These are phyloP conservation scores for Sander lucioperca DNA, from an alignment of 2,113 vertebrate genomes.

Conservation along the genomic window DNA sequence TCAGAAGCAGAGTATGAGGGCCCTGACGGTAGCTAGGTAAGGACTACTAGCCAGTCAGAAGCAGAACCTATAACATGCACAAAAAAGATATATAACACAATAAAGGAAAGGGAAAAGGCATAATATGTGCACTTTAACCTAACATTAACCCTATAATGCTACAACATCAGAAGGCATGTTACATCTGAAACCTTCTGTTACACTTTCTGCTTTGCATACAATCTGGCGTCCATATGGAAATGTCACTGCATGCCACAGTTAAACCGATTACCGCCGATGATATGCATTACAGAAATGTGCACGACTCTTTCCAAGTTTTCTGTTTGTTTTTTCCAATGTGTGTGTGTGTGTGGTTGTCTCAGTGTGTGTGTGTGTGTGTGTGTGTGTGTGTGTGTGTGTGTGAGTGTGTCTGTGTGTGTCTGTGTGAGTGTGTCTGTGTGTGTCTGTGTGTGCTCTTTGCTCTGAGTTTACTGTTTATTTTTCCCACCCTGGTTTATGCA, in stretches of 20 bases:
- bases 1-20: too few species aligned
- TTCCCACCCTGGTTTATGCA: constrained; percentile 11
- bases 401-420: background rate
- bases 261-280: constrained; percentile 16
- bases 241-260: constrained; percentile 22
- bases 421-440: background rate
- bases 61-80: too few species aligned
- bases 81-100: too few species aligned
- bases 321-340: background rate
- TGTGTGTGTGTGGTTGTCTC: background rate
- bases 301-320: background rate
- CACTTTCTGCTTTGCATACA: background rate
- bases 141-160: background rate
- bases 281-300: background rate
- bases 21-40: too few species aligned
- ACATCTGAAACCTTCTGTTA: background rate
- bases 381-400: background rate
- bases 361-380: background rate
- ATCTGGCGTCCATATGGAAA: constrained; percentile 40
- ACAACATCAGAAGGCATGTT: background rate
- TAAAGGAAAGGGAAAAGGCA: too few species aligned
- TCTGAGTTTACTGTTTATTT: constrained; percentile 21
- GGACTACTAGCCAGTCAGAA: too few species aligned
- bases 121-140: background rate
- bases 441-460: background rate